A percentile compares a stretch with the other conserved stretches of the same genome.
Evolutionary conservation across 2,888 invertebrate genomes (phyloP).

Genomic region (Nemapogon koenigi): DNA sequence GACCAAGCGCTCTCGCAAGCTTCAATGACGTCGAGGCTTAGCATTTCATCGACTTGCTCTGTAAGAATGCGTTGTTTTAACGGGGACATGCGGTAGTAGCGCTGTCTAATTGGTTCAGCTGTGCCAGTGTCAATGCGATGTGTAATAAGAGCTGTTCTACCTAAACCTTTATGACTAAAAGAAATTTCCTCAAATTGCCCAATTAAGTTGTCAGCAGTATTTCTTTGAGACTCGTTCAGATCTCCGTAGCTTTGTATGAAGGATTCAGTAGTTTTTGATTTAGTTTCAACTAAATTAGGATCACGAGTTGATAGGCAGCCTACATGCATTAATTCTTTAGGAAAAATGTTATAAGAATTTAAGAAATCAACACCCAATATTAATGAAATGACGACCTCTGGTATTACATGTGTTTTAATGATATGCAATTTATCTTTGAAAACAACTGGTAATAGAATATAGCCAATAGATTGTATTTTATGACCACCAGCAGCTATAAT

Average conservation of each 20-base stretch:
- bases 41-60: conserved; percentile 21
- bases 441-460: conserved; percentile 12
- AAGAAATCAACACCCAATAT: conserved; percentile 19
- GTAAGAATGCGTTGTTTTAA: conserved; percentile 17
- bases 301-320: too few species aligned
- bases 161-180: conserved; percentile 16
- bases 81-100: conserved; percentile 20
- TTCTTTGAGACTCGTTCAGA: conserved; percentile 9
- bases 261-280: background rate
- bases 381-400: conserved; percentile 11
- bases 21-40: conserved; percentile 16
- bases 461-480: conserved; percentile 12
- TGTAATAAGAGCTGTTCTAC: conserved; percentile 17
- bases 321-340: conserved; percentile 8
- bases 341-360: conserved; percentile 14
- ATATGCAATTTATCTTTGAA: conserved; percentile 13
- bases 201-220: conserved; percentile 12
- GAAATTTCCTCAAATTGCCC: conserved; percentile 16
- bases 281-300: too few species aligned
- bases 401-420: conserved; percentile 15
- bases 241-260: conserved; percentile 8
- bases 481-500: conserved; percentile 16
- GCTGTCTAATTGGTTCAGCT: conserved; percentile 18
- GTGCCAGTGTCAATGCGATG: conserved; percentile 21
- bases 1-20: conserved; percentile 21